Conservation (phyloP, 2,113 vertebrate genomes). For the Phocoena sinus region DNA sequence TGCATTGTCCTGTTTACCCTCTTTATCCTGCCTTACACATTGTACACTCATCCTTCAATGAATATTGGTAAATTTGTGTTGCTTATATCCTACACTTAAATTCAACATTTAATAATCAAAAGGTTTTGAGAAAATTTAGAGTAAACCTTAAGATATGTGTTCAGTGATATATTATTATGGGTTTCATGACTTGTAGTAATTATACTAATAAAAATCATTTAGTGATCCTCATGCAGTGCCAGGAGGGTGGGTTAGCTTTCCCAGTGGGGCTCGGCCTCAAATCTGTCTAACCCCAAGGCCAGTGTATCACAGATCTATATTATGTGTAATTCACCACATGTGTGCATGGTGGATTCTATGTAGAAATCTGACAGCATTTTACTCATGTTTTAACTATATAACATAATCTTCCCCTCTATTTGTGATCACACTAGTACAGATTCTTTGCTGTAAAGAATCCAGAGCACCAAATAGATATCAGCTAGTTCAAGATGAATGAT, state of each 20-base stretch:
- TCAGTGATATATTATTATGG: not conserved
- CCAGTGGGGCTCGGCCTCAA: not conserved
- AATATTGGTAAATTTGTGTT: not conserved
- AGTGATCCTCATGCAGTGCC: not conserved
- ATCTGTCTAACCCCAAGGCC: not conserved
- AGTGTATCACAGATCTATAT: rapidly evolving
- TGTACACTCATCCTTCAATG: not conserved
- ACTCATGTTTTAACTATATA: not conserved
- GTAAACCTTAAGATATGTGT: not conserved
- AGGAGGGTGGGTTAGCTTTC: not conserved
- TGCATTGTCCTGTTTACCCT: rapidly evolving
- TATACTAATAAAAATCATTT: not conserved
- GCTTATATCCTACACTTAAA: not conserved
- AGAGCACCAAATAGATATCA: not conserved
- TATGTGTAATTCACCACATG: not conserved
- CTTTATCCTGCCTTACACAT: no score
- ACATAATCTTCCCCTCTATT: not conserved
- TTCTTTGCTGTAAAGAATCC: not conserved
- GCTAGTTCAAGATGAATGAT: not conserved
- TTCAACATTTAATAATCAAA: not conserved
- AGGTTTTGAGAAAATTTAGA: not conserved
- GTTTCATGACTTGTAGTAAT: not conserved
- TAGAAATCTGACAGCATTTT: not conserved
- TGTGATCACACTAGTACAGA: not conserved
- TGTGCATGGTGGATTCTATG: no score